Base-by-base conservation (phyloP, 2,113 vertebrate genomes). In the Coturnix japonica region DNA sequence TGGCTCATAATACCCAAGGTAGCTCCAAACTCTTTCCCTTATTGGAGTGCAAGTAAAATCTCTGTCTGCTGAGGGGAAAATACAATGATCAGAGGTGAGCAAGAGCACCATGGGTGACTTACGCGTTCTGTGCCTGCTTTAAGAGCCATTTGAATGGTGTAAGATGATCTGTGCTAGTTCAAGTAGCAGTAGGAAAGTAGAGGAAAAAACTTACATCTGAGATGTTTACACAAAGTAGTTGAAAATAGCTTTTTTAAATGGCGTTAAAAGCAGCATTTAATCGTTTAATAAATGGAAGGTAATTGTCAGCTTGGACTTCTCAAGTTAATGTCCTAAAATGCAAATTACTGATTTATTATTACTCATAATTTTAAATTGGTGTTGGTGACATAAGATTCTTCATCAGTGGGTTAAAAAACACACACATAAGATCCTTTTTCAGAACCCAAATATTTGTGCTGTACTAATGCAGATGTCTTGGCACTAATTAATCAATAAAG, bases 31-130 rank as follows among this genome's bases (percentile, higher is more conserved):
- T 41, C 39, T 41, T 41, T 41, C 39, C 39, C 39, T 41, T 41
- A 41, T 41, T 41, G 39, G 8, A 77, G 3, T 41, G 33, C 43
- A 31, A 81, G 5, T 33, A 75, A 81, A 75, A 64, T 26, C 31
- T 53, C 60, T 69, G 43, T n/a, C 53, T n/a, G 20, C 46, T 60
- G 51, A 65, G 74, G n/a, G 11, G 54, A 84, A 90, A 84, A 84
- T 51, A 56, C 13, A 51, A 19, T 11, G n/a, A 64, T 64, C 13
- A 53, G 21, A 1, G 1, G 2, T 7, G 12, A 26, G 22, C 47
- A 81, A 91, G 75, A 43, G 3, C 22, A 44, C 28, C 19, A 19
- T 19, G 31, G 14, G 11, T 57, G 12, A 26, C 33, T 78, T 53
- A 23, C 5, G 21, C 5, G 65, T 60, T 64, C 17, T 35, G 30